Evolutionary conservation across 2,113 vertebrate genomes (phyloP).

Genomic region (Oriolus oriolus): DNA sequence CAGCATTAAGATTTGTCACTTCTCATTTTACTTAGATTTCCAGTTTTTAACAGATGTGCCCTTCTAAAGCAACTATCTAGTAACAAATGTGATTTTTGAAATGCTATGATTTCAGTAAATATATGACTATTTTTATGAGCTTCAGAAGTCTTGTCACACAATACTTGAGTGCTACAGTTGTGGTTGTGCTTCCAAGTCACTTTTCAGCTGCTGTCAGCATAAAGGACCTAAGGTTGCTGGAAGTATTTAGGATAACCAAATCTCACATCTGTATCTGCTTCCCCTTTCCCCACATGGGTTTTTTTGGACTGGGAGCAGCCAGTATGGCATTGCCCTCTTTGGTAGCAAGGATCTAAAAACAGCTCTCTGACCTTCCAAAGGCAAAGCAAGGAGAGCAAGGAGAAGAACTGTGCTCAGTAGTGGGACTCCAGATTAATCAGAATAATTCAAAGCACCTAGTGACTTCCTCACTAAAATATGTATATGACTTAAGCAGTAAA

Average conservation of each 20-base stretch:
- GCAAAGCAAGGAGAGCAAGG: neutral
- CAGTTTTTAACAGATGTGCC: neutral
- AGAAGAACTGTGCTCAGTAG: neutral
- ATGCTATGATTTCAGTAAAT: neutral
- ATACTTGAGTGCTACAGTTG: neutral
- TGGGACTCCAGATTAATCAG: neutral
- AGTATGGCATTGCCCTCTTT: neutral
- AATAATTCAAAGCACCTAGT: neutral
- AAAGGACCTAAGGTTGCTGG: neutral
- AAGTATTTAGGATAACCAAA: neutral
- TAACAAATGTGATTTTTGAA: neutral
- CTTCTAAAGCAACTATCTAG: neutral
- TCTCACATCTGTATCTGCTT: neutral
- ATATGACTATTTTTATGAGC: neutral
- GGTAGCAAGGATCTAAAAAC: neutral
- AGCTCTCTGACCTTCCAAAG: neutral
- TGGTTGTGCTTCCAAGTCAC: neutral
- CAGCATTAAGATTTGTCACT: neutral
- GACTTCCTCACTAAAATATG: neutral
- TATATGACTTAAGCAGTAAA: neutral
- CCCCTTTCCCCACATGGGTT: neutral
- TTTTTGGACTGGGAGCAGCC: neutral
- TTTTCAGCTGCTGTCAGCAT: neutral
- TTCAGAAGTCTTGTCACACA: neutral
- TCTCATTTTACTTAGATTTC: neutral